Evolutionary conservation across 2,797 vertebrate genomes (phyloP).

Genomic region (Neopelma chrysocephalum): DNA sequence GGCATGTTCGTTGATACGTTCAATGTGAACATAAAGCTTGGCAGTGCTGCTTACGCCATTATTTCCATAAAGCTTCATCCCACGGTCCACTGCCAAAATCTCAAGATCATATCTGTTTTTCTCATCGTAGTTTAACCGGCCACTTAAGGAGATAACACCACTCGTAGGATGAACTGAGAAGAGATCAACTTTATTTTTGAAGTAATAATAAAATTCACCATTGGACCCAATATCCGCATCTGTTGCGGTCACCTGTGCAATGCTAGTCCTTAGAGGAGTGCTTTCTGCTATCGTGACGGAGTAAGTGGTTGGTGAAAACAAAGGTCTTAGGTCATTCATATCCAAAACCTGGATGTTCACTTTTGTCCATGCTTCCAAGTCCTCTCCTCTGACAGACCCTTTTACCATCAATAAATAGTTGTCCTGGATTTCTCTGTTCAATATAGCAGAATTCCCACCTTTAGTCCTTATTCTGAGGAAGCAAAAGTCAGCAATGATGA

Average conservation of each 20-base stretch:
- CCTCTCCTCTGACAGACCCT: conserved; percentile 92
- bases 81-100: conserved; percentile 94
- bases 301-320: conserved; percentile 98
- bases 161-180: conserved; percentile 96
- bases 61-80: conserved; percentile 98
- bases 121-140: conserved; percentile 87
- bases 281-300: conserved; percentile 94
- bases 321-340: conserved; percentile 96
- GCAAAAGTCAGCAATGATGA: conserved; percentile 94
- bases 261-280: conserved; percentile 94
- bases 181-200: conserved; percentile 92
- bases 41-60: conserved; percentile 97
- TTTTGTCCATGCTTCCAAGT: conserved; percentile 94
- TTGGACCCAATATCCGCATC: conserved; percentile 98
- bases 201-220: conserved; percentile 98
- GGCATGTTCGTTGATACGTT: conserved; percentile 89
- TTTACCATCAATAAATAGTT: conserved; percentile 94
- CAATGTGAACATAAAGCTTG: conserved; percentile 94
- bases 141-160: conserved; percentile 93
- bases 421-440: conserved; percentile 97
- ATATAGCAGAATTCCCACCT: conserved; percentile 94
- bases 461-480: conserved; percentile 97
- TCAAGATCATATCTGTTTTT: conserved; percentile 91
- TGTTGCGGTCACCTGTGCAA: conserved; percentile 96
- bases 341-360: conserved; percentile 94